Percentiles rank a stretch among this genome's conserved stretches.
Conservation (phyloP, 2,888 invertebrate species). For the Andricus quercusramuli region DNA sequence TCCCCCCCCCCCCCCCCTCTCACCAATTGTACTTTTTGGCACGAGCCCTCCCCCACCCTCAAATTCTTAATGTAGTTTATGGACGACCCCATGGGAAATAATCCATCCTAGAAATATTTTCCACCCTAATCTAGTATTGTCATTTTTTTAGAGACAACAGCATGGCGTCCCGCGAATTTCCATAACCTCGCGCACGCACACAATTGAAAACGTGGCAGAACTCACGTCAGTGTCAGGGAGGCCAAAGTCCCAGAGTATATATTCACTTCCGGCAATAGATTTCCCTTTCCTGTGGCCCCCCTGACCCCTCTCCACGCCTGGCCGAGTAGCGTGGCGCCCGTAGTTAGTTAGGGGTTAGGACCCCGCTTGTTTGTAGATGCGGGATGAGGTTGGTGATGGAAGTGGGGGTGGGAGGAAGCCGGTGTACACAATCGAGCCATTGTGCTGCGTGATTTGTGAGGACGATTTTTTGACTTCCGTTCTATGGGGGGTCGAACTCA, state of each 20-base stretch:
- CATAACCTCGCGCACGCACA: conserved; percentile 66
- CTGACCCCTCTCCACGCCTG: conserved; percentile 49
- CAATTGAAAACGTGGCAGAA: conserved; percentile 56
- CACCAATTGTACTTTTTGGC: too few relatives aligned
- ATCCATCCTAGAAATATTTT: too few relatives aligned
- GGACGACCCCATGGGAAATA: too few relatives aligned
- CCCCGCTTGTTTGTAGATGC: conserved; percentile 61
- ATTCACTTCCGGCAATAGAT: conserved; percentile 78
- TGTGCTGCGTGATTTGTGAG: conserved; percentile 77
- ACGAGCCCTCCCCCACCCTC: too few relatives aligned
- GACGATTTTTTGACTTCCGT: conserved; percentile 77
- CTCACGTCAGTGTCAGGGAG: conserved; percentile 47
- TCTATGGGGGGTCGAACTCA: conserved; percentile 55
- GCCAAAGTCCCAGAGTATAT: conserved; percentile 71
- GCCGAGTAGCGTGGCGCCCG: conserved; percentile 58
- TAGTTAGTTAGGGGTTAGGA: conserved; percentile 70
- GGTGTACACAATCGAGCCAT: conserved; percentile 76
- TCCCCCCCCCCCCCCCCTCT: too few relatives aligned
- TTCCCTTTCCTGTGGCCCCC: conserved; percentile 66
- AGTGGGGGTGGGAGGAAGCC: conserved; percentile 53
- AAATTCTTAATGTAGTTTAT: too few relatives aligned
- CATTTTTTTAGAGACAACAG: not conserved
- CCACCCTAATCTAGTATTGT: conserved; percentile 3
- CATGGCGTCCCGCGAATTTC: conserved; percentile 69
- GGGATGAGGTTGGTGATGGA: conserved; percentile 45